phyloP scores from a whole-genome alignment of 2,113 vertebrate species.

The Pachypanchax playfairii region DNA sequence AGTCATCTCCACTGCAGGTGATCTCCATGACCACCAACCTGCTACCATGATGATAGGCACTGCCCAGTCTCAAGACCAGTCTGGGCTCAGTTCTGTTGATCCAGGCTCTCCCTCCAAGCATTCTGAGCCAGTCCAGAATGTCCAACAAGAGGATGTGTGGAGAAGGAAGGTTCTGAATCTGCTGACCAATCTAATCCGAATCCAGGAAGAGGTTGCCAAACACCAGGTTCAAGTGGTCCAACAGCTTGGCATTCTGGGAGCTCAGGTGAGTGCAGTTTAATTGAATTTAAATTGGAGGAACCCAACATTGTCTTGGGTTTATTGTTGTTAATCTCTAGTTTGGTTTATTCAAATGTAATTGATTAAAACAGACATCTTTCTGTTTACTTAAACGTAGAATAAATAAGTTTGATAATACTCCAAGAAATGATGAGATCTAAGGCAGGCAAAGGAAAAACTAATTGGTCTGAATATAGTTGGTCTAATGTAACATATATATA shows the following conservation, averaged over 20 bases:
- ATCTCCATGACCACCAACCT: conserved; percentile 26
- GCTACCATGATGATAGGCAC: conserved; percentile 24
- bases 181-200: conserved; percentile 54
- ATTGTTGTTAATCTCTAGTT: too few relatives aligned
- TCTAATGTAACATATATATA: too few relatives aligned
- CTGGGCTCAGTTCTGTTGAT: neutral
- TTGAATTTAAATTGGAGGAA: neutral
- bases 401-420: too few relatives aligned
- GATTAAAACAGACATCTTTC: too few relatives aligned
- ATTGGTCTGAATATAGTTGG: too few relatives aligned
- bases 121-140: conserved; percentile 10
- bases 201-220: conserved; percentile 53
- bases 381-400: too few relatives aligned
- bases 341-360: too few relatives aligned
- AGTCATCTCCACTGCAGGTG: conserved; percentile 56
- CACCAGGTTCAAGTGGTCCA: conserved; percentile 58
- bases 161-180: conserved; percentile 37
- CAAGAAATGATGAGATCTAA: too few relatives aligned
- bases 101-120: neutral
- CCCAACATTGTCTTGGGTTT: too few relatives aligned
- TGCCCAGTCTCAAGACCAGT: conserved; percentile 1
- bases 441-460: too few relatives aligned
- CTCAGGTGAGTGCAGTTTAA: conserved; percentile 36
- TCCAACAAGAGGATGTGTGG: conserved; percentile 27
- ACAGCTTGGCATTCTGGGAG: conserved; percentile 46